Evolutionary conservation across 2,888 invertebrate genomes (phyloP).

Genomic region (Nemotelus pantherinus): DNA sequence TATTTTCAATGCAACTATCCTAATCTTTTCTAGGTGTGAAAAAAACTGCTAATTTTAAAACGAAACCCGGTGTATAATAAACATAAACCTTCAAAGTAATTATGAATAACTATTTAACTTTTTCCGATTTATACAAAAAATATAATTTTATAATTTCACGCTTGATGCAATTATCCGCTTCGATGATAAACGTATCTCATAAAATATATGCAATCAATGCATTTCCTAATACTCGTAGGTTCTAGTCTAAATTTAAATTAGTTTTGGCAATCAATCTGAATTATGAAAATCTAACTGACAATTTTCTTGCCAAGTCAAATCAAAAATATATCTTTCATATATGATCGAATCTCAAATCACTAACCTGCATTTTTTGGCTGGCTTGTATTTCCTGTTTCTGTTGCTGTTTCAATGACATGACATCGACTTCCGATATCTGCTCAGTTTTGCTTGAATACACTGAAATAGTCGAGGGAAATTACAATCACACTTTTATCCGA

Average conservation of each 20-base stretch:
- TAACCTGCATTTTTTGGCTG: constrained; percentile 47
- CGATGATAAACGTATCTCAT: too few relatives aligned
- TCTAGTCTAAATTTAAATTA: neutral
- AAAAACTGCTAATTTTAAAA: too few relatives aligned
- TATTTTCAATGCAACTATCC: too few relatives aligned
- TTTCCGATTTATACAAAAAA: too few relatives aligned
- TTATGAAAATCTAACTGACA: neutral
- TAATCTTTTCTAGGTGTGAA: too few relatives aligned
- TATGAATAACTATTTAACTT: too few relatives aligned
- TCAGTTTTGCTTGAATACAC: constrained; percentile 37
- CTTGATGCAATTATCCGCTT: too few relatives aligned
- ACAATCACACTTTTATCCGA: neutral
- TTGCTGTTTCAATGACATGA: constrained; percentile 41
- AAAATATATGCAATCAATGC: too few relatives aligned
- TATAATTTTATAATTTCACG: too few relatives aligned
- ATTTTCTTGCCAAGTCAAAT: neutral
- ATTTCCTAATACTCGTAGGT: neutral
- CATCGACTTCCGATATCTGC: constrained; percentile 38
- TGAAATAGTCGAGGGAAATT: neutral
- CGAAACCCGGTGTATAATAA: too few relatives aligned
- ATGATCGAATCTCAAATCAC: constrained; percentile 1
- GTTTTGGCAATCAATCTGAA: neutral
- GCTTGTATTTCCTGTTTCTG: constrained; percentile 31
- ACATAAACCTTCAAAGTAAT: too few relatives aligned
- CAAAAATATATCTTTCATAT: neutral